Evolutionary conservation across 1,140 invertebrate genomes (phyloP).

Genomic region (Drosophila simulans): DNA sequence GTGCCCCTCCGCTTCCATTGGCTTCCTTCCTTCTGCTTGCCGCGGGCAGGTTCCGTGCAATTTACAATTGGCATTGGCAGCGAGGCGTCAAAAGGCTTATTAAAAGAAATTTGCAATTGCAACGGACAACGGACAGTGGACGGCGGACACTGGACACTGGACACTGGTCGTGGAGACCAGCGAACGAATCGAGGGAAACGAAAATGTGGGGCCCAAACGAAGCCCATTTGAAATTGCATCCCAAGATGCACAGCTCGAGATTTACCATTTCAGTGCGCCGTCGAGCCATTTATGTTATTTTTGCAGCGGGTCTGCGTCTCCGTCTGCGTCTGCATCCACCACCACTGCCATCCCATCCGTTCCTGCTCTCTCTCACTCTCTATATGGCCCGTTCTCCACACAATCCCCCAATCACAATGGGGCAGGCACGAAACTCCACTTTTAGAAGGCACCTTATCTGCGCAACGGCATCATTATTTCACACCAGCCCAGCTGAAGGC

Average conservation of each 20-base stretch:
- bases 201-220: constrained; percentile 33
- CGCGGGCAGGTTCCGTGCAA: constrained; percentile 48
- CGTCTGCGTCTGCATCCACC: not conserved
- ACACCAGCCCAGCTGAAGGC: constrained; percentile 68
- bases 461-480: constrained; percentile 81
- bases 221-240: constrained; percentile 49
- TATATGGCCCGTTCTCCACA: constrained; percentile 59
- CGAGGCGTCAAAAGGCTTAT: constrained; percentile 82
- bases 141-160: constrained; percentile 2
- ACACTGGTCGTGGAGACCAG: constrained; percentile 14
- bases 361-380: constrained; percentile 12
- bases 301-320: constrained; percentile 19
- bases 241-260: constrained; percentile 60
- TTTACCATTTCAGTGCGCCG: constrained; percentile 49
- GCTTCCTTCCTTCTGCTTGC: constrained; percentile 11
- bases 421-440: constrained; percentile 77
- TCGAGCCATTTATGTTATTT: constrained; percentile 59
- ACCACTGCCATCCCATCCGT: no score
- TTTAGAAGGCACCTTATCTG: constrained; percentile 78
- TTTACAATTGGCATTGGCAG: constrained; percentile 76
- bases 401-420: constrained; percentile 66
- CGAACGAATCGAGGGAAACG: constrained; percentile 15
- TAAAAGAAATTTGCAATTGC: constrained; percentile 83
- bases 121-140: constrained; percentile 38
- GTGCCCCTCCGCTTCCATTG: constrained; percentile 7